Percentiles rank a stretch among this genome's conserved stretches.
Conservation (phyloP, 2,113 vertebrate genomes). For the Macrotis lagotis region DNA sequence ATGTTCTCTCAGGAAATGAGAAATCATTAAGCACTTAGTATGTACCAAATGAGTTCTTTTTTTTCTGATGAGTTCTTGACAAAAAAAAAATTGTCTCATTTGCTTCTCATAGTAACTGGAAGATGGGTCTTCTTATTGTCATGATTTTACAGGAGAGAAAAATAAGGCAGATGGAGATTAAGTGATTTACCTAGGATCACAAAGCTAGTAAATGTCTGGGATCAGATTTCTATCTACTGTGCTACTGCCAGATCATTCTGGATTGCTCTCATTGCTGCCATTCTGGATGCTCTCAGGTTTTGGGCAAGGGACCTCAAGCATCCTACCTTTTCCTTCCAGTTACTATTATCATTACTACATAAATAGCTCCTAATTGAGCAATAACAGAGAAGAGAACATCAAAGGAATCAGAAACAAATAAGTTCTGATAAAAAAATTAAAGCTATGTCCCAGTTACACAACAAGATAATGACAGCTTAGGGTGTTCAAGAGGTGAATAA, state of each 20-base stretch:
- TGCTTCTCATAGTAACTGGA: background rate
- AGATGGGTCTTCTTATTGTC: background rate
- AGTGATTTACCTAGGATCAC: background rate
- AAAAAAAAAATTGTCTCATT: background rate
- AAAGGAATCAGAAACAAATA: background rate
- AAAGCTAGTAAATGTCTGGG: background rate
- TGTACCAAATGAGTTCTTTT: no score
- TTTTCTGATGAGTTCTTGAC: background rate
- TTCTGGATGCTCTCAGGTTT: background rate
- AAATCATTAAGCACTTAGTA: background rate
- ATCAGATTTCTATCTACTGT: background rate
- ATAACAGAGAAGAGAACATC: background rate
- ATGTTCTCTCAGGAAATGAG: background rate
- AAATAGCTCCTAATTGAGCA: background rate
- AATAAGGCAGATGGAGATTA: background rate
- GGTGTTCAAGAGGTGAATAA: background rate
- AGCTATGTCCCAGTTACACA: background rate
- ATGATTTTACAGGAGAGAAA: background rate
- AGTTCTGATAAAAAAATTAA: background rate
- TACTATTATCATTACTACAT: background rate
- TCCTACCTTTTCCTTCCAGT: background rate
- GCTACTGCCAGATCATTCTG: background rate
- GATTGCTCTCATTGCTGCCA: no score
- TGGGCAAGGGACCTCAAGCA: background rate
- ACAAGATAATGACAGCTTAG: background rate